Conservation (phyloP, 1,140 invertebrate species). For the Drosophila albomicans region DNA sequence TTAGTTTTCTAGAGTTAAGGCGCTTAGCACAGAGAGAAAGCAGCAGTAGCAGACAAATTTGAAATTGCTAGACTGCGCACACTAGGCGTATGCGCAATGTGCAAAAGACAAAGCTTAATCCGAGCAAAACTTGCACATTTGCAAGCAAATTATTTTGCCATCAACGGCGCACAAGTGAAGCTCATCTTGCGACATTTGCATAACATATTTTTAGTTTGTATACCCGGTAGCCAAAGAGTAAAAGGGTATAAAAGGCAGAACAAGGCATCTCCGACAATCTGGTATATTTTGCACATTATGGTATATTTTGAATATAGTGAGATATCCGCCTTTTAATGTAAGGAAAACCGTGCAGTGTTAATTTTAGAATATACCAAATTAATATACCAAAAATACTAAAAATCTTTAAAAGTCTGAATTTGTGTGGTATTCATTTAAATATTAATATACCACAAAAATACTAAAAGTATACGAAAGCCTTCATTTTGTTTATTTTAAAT, state of each 20-base stretch:
- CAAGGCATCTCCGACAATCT: constrained; percentile 1
- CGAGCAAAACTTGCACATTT: constrained; percentile 25
- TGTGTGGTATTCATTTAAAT: too few species aligned
- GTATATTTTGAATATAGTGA: too few species aligned
- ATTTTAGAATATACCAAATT: constrained; percentile 58
- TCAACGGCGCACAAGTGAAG: constrained; percentile 69
- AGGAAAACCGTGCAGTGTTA: too few species aligned
- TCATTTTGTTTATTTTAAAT: too few species aligned
- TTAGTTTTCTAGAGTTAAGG: constrained; percentile 78
- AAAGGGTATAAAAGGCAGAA: too few species aligned
- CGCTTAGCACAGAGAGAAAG: constrained; percentile 59
- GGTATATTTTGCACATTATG: too few species aligned
- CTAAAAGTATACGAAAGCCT: too few species aligned
- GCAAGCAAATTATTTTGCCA: constrained; percentile 65
- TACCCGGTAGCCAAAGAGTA: too few species aligned
- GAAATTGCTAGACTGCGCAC: constrained; percentile 48
- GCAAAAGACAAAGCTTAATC: neutral
- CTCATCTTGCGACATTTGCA: constrained; percentile 53
- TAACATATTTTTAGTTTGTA: neutral
- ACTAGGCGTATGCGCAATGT: constrained; percentile 34
- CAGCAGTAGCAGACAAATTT: constrained; percentile 38
- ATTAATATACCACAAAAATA: too few species aligned
- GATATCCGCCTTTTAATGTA: too few species aligned
- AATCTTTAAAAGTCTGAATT: too few species aligned
- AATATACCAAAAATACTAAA: too few species aligned